Base-by-base conservation (phyloP, 1,140 invertebrate species). In the Apis laboriosa region DNA sequence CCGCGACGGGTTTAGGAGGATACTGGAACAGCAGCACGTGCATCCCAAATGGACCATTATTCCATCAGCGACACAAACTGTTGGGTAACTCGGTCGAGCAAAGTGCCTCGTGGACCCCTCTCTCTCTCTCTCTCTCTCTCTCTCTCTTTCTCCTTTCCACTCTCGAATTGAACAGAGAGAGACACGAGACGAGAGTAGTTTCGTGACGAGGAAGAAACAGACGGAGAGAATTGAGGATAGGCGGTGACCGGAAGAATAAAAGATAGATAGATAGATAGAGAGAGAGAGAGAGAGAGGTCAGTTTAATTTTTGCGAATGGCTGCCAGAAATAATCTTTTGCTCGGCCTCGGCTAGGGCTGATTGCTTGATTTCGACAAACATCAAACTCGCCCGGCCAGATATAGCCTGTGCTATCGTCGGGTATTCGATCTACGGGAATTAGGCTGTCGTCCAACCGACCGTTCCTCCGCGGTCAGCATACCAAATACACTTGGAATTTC, bases 1-100 rank as follows among this genome's bases (percentile, higher is more conserved):
- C 66, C 73, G 72, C 66, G 84, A 79, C 79, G 79, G 58, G 71
- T 82, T 81, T 70, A 84, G 84, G 80, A 86, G 84, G 83, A 81
- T 77, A 81, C 85, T 86, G 87, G 34, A 34, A 34, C 87, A 90
- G 92, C 91, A 91, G 87, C 90, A 92, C 90, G 91, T 92, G 92
- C 93, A 93, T 93, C 90, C 91, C 89, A 93, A 93, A 93, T 93
- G 90, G 91, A 92, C 92, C 90, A 93, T 93, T 93, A 93, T 93
- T 93, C 91, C 91, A 93, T 93, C 92, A 92, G 92, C 89, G 89
- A 89, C 89, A 90, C 92, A 92, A 93, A 93, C 91, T 92, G 92
- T 91, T 91, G 90, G 91, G 88, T 91, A 93, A 93, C 92, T 93
- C 90, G 90, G 85, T 88, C 90, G 88, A 92, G 89, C 84, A 79